Evolutionary conservation across 1,140 invertebrate genomes (phyloP), one percentile per base, ranked within the genome.

Genomic region (Brevipalpus yothersi): DNA sequence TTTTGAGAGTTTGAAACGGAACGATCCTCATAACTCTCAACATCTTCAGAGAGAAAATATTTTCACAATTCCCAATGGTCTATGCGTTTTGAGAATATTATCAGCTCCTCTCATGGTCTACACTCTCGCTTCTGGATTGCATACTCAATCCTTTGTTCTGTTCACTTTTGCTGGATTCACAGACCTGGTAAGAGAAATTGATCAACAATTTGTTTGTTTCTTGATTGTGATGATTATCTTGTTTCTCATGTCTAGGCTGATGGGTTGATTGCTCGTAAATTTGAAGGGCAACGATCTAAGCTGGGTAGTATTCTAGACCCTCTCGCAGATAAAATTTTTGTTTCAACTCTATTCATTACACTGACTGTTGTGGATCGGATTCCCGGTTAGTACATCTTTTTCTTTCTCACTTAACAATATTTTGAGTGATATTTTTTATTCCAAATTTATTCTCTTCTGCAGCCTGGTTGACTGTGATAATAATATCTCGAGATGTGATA

Each of bases 251-350:
- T 72, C 60, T 72, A 89, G 86, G 67, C 90, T 51, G 93, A 97
- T 79, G 93, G 93, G 31, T 93, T 83, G 78, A 94, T 96, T 68
- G 92, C 93, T 12, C 78, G 93, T 57, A 84, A 81, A 57, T 94
- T 87, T 79, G 78, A 80, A 56, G 83, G 82, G 56, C 92, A 96
- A 71, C 81, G 84, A 15, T 87, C 90, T 39, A 86, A 84, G 69
- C 77, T 92, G 63, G 93, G 93, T 9, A 90, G 86, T 63, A 91
- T 93, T 69, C 68, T 97, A n/a, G 93, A 97, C 73, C 93, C 93
- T 12, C 78, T 93, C 71, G 92, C 92, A n/a, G 93, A 97, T 71
- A 97, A 97, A 76, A 75, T 96, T 17, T 75, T 97, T 7, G 81
- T 97, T 62, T 85, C 80, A 12, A 86, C 85, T 13, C 72, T 96